A percentile compares a stretch with the other conserved stretches of the same genome.
Evolutionary conservation across 2,888 invertebrate species (phyloP).

Genomic region (Ormyrus pomaceus): DNA sequence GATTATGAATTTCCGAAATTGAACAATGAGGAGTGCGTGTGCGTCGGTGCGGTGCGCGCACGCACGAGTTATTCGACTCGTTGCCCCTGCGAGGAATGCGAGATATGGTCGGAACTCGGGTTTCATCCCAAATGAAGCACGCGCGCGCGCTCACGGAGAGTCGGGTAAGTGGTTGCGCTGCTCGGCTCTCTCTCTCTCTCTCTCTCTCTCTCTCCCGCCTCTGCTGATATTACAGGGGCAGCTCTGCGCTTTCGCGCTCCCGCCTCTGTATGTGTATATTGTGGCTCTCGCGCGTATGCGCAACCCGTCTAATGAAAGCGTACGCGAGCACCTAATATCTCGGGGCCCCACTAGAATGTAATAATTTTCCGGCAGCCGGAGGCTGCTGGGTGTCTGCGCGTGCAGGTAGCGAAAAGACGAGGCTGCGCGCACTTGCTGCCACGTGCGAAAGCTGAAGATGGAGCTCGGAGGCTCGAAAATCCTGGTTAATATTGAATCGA

Average conservation of each 20-base stretch:
- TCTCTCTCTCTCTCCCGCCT: neutral
- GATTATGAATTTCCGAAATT: conserved; percentile 51
- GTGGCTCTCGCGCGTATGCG: conserved; percentile 1
- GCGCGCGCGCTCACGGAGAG: conserved; percentile 57
- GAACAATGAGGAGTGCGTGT: neutral
- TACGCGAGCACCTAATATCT: conserved; percentile 20
- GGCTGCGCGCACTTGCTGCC: neutral
- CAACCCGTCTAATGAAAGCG: conserved; percentile 43
- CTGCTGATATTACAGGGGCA: neutral
- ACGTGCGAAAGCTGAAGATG: neutral
- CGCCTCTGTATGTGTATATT: neutral
- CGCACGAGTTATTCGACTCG: conserved; percentile 62
- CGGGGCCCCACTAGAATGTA: conserved; percentile 71
- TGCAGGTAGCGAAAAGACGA: conserved; percentile 45
- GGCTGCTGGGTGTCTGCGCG: neutral
- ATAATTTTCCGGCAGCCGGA: conserved; percentile 67
- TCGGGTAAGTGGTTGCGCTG: conserved; percentile 17
- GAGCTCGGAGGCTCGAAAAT: no score
- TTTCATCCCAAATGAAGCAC: conserved; percentile 70
- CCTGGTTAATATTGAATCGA: no score
- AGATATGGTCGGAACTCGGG: conserved; percentile 72
- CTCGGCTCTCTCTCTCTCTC: conserved; percentile 1
- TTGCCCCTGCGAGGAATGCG: conserved; percentile 69
- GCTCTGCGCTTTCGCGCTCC: neutral
- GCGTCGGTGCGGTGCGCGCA: neutral